A percentile compares a stretch with the other conserved stretches of the same genome.
phyloP scores from a whole-genome alignment of 2,797 vertebrate genomes.

The Acanthis flammea region DNA sequence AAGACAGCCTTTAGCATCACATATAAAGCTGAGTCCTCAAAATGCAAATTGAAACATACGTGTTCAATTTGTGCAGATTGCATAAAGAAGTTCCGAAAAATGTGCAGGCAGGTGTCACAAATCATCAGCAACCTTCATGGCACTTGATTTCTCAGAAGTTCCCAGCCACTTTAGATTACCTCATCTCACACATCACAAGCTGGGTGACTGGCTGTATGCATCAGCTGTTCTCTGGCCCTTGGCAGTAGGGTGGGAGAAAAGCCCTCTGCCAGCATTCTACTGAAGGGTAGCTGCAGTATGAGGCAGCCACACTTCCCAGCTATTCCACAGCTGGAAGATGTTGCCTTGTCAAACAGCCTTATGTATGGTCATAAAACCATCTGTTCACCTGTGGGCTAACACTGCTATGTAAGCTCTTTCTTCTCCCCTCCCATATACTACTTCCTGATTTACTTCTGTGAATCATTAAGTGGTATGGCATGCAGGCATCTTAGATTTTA shows the following conservation, averaged over 20 bases:
- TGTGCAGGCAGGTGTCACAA: background rate
- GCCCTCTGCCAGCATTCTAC: background rate
- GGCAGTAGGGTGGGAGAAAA: background rate
- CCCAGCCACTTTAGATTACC: background rate
- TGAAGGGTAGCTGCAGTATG: background rate
- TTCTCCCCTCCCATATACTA: background rate
- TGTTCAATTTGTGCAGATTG: background rate
- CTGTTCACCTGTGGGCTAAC: background rate
- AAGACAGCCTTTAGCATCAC: background rate
- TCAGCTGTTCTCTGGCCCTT: background rate
- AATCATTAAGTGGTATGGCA: background rate
- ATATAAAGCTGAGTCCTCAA: background rate
- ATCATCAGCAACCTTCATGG: background rate
- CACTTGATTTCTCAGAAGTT: background rate
- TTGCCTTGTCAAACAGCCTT: background rate
- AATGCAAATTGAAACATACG: fast-evolving
- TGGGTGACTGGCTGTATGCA: background rate
- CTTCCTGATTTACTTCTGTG: background rate
- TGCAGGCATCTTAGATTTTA: background rate
- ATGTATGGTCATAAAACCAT: background rate
- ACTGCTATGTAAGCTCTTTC: background rate
- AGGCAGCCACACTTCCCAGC: background rate
- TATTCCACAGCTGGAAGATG: background rate
- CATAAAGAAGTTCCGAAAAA: background rate
- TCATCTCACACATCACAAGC: background rate